Base-by-base conservation (phyloP, 1,140 invertebrate species). In the Whitmania pigra region DNA sequence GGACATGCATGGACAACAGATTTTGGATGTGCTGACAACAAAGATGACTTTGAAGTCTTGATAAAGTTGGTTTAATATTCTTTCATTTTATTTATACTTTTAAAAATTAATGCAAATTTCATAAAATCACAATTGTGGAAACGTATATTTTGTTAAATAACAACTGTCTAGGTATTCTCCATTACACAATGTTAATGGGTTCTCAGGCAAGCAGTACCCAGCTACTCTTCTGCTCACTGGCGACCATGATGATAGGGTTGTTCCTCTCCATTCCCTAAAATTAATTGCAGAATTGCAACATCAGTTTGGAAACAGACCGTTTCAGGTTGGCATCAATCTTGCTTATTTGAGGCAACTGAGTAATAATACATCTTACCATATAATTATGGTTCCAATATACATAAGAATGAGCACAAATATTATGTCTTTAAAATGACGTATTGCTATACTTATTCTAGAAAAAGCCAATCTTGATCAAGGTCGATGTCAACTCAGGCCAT, bases 231-330 rank as follows among this genome's bases (percentile, higher is more conserved):
- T 98, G 49, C 80, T 94, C 71, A 98, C 95, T 29, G 96, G 91
- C 22, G 94, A 98, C 85, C 96, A 99, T 82, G 95, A 99, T 84
- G 95, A 98, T 84, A 87, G 95, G 74, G 94, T 97, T 71, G 93
- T 95, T 70, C 94, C 94, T 49, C 86, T 94, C 71, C 95, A 98
- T 83, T 94, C 93, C 71, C 86, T 97, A 7, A 99, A 99, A 84
- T 92, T 91, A 78, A 90, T 94, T 71, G 93, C 96, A 0, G 87
- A 91, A 77, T 82, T 99, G 63, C 96, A 99, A 79, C 83, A 93
- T 77, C 85, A 83, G 31, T 81, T 92, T 57, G 86, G 87, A 63
- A 80, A 82, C 57, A 79, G 86, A 22, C 77, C 86, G 2, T 83
- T 86, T 74, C 86, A 88, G 76, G 80, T 80, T 29, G 22, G 22